Base-by-base conservation (phyloP, 2,113 vertebrate species). In the Neotoma lepida region DNA sequence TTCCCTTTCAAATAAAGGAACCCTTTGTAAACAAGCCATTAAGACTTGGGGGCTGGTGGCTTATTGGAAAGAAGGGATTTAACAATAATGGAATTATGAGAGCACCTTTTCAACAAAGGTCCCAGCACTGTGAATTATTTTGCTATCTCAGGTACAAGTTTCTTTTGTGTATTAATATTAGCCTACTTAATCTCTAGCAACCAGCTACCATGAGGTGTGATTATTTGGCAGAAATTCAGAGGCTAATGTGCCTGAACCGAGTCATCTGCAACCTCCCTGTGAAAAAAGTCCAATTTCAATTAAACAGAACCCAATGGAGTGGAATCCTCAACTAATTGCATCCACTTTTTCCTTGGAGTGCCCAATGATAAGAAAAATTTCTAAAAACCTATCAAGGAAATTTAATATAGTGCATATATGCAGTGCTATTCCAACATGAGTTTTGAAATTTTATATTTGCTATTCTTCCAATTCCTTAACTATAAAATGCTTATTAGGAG, bases 161-260 rank as follows among this genome's bases (percentile, higher is more conserved):
- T 95, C 39, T 88, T 94, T 82, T 41, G 24, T 58, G 2, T 90
- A 94, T 80, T 92, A 97, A 91, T 87, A 94, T 93, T 89, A 94
- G 68, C 13, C 24, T 92, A 82, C 35, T 85, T 46, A 85, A 77
- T 77, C 51, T 90, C 68, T 41, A 86, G 63, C n/a, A 77, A 91
- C 70, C 76, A 93, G 26, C n/a, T 95, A 70, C n/a, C 54, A 46
- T 51, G 26, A 94, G 22, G 74, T 88, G 33, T 86, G 61, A 88
- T 89, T 95, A 96, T 95, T 95, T 86, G 41, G 51, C 70, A 13
- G 82, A 94, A 86, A 94, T 54, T 91, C 85, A 93, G 41, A 14
- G 35, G 41, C 63, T 85, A 93, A 90, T 84, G 28, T 92, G 28
- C 81, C 61, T 74, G 64, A 96, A 46, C 44, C 54, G 74, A 94